Evolutionary conservation across 2,888 invertebrate genomes (phyloP).

Genomic region (Deilephila porcellus): DNA sequence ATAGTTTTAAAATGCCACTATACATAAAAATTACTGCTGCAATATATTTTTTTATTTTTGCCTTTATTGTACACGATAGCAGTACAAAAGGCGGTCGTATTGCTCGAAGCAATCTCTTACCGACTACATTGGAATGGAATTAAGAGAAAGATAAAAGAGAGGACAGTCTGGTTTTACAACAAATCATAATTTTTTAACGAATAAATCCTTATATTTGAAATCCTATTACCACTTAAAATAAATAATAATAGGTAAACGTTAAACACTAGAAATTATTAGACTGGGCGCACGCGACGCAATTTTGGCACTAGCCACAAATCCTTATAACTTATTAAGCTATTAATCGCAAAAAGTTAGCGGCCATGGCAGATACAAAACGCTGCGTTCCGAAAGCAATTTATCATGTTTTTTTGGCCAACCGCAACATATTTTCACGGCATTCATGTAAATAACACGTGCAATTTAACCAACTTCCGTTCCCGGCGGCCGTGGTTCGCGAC

Average conservation of each 20-base stretch:
- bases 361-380: constrained; percentile 18
- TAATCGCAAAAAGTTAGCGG: constrained; percentile 13
- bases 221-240: neutral
- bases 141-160: too few species aligned
- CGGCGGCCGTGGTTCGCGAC: constrained; percentile 21
- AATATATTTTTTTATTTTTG: too few species aligned
- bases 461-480: constrained; percentile 30
- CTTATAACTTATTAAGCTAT: neutral
- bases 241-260: neutral
- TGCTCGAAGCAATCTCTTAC: too few species aligned
- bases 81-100: too few species aligned
- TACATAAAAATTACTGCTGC: too few species aligned
- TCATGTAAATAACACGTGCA: constrained; percentile 30
- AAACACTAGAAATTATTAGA: neutral
- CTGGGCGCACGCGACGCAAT: neutral
- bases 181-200: too few species aligned
- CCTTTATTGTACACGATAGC: too few species aligned
- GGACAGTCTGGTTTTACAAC: too few species aligned
- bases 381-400: constrained; percentile 26
- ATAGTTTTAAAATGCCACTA: too few species aligned
- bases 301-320: neutral
- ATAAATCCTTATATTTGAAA: too few species aligned
- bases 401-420: constrained; percentile 20
- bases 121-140: too few species aligned
- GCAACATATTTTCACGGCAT: constrained; percentile 25